Percentiles rank a stretch among this genome's conserved stretches.
These are phyloP conservation scores for Actias luna DNA, from an alignment of 2,888 invertebrate genomes.

Conservation along the genomic window DNA sequence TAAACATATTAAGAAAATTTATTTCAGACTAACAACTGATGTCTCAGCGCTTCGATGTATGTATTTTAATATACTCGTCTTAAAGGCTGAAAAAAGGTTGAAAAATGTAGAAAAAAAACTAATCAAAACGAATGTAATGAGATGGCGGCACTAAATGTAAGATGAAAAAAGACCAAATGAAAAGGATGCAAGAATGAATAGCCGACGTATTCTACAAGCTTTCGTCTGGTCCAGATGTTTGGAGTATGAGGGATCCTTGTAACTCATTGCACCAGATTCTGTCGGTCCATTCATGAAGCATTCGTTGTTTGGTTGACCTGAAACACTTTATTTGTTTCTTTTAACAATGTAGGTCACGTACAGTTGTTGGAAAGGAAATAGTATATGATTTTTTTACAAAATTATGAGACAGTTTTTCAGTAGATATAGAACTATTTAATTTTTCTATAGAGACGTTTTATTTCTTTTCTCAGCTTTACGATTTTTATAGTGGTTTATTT, in stretches of 20 bases:
- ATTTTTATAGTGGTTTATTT: too few species aligned
- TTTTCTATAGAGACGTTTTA: too few species aligned
- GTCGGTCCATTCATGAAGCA: slow-evolving; percentile 17
- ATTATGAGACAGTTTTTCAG: too few species aligned
- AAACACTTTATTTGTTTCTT: neutral
- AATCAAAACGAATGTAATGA: slow-evolving; percentile 28
- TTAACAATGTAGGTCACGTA: neutral
- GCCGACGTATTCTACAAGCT: slow-evolving; percentile 48
- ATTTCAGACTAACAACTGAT: too few species aligned
- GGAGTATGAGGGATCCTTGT: slow-evolving; percentile 45
- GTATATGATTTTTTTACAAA: too few species aligned
- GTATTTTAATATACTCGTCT: neutral
- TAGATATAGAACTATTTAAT: too few species aligned
- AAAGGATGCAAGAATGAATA: slow-evolving; percentile 56
- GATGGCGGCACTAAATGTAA: slow-evolving; percentile 37
- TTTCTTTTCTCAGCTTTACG: too few species aligned
- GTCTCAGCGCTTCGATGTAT: too few species aligned
- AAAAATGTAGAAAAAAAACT: slow-evolving; percentile 26
- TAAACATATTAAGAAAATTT: neutral
- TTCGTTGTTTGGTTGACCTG: neutral
- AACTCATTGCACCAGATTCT: slow-evolving; percentile 21
- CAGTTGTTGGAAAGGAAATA: neutral
- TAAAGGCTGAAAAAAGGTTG: neutral
- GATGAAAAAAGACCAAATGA: slow-evolving; percentile 42
- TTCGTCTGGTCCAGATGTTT: slow-evolving; percentile 50